Conservation (phyloP, 2,797 vertebrate species). For the Cuniculus paca region DNA sequence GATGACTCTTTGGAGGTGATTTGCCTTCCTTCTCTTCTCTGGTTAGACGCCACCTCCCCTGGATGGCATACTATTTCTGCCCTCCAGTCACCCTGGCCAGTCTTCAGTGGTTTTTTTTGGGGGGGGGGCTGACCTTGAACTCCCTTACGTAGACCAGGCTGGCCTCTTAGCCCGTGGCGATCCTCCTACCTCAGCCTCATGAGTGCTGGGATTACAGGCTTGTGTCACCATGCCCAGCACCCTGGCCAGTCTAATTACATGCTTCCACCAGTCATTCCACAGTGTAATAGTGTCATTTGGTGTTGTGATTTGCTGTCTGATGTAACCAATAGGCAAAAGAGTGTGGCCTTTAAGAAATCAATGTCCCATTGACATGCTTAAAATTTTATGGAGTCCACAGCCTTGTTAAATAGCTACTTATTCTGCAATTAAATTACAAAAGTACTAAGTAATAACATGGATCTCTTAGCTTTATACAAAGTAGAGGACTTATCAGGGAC, state of each 20-base stretch:
- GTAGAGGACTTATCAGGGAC: background rate
- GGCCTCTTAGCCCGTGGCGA: background rate
- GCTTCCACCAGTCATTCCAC: background rate
- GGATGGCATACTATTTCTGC: background rate
- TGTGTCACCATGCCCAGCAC: background rate
- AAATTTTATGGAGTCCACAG: background rate
- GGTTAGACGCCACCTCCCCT: background rate
- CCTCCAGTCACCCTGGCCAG: background rate
- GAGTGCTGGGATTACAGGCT: background rate
- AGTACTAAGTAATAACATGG: background rate
- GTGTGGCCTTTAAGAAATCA: background rate
- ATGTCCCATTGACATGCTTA: background rate
- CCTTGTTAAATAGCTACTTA: background rate
- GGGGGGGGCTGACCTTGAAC: too few species aligned
- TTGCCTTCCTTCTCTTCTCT: background rate
- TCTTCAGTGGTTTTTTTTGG: background rate
- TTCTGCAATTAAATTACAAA: background rate
- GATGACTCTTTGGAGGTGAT: background rate
- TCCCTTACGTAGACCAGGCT: background rate
- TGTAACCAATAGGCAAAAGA: background rate
- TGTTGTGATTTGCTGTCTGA: background rate
- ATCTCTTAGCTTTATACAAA: background rate
- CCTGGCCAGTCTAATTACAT: background rate
- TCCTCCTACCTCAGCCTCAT: background rate
- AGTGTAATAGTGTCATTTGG: background rate